These are phyloP conservation scores for Esox masquinongy DNA, from an alignment of 2,797 vertebrate species.

Conservation along the genomic window DNA sequence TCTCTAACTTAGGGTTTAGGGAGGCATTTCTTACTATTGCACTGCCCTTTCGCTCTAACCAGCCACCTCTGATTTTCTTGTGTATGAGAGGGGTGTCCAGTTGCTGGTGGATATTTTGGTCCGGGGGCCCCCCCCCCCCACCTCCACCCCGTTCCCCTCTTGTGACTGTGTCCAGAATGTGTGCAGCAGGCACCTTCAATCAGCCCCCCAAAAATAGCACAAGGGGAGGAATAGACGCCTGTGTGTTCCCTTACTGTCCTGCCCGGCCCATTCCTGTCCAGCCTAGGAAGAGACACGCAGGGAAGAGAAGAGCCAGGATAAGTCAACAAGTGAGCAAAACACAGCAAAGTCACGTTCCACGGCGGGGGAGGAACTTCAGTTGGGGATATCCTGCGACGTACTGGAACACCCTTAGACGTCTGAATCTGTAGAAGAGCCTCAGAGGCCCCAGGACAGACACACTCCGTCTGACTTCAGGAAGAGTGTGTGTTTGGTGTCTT, in stretches of 20 bases:
- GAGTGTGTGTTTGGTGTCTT: neutral
- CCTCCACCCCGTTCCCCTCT: constrained; percentile 42
- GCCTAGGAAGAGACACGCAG: constrained; percentile 34
- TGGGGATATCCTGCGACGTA: neutral
- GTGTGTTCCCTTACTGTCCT: constrained; percentile 56
- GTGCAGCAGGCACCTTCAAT: constrained; percentile 77
- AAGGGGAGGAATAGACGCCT: constrained; percentile 65
- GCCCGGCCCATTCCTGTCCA: constrained; percentile 44
- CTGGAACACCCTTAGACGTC: neutral
- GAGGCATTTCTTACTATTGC: constrained; percentile 45
- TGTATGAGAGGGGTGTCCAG: constrained; percentile 64
- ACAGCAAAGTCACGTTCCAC: constrained; percentile 3
- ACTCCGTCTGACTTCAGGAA: neutral
- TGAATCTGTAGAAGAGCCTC: too few species aligned
- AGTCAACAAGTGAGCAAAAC: neutral
- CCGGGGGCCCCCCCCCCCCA: constrained; percentile 62
- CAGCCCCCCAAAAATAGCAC: constrained; percentile 88
- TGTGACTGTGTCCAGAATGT: constrained; percentile 25
- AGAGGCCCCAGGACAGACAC: neutral
- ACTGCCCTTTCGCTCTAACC: constrained; percentile 23
- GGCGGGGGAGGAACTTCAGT: neutral
- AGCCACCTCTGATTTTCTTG: constrained; percentile 54
- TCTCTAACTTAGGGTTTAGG: neutral
- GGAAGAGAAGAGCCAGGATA: constrained; percentile 13
- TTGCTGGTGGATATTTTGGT: constrained; percentile 88